phyloP scores from a whole-genome alignment of 2,113 vertebrate genomes.

The Oostethus manadensis region DNA sequence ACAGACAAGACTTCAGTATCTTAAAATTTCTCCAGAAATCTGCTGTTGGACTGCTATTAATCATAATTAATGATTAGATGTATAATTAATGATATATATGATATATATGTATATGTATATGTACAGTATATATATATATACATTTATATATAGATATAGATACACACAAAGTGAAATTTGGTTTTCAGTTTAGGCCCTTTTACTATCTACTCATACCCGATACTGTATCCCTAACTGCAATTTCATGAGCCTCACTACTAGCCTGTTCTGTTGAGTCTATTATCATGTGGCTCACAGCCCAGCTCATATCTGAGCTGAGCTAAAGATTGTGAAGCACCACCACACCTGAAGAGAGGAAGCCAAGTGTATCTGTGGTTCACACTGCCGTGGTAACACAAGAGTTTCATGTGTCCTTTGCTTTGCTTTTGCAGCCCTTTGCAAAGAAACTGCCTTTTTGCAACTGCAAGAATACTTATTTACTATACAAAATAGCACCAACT shows the following conservation, averaged over 20 bases:
- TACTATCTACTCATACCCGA: not conserved
- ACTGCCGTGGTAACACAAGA: not conserved
- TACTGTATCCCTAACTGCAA: not conserved
- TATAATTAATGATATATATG: too few relatives aligned
- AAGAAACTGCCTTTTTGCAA: not conserved
- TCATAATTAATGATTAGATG: too few relatives aligned
- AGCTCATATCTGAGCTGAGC: slow-evolving; percentile 10
- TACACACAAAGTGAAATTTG: too few relatives aligned
- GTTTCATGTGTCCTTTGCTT: not conserved
- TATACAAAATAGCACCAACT: too few relatives aligned
- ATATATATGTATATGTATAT: too few relatives aligned
- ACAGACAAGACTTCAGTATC: not conserved
- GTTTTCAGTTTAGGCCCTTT: too few relatives aligned
- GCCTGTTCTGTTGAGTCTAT: not conserved
- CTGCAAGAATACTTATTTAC: not conserved
- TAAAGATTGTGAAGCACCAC: slow-evolving; percentile 8
- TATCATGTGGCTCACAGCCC: slow-evolving; percentile 6
- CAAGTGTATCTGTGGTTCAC: slow-evolving; percentile 1
- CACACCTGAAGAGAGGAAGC: slow-evolving; percentile 14
- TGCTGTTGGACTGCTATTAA: not conserved
- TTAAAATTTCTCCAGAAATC: not conserved
- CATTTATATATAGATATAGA: too few relatives aligned
- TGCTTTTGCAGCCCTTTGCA: not conserved
- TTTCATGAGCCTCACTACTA: not conserved
- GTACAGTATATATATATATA: too few relatives aligned